Evolutionary conservation across 2,113 vertebrate genomes (phyloP), one percentile per base, ranked within the genome.

Genomic region (Oostethus manadensis): DNA sequence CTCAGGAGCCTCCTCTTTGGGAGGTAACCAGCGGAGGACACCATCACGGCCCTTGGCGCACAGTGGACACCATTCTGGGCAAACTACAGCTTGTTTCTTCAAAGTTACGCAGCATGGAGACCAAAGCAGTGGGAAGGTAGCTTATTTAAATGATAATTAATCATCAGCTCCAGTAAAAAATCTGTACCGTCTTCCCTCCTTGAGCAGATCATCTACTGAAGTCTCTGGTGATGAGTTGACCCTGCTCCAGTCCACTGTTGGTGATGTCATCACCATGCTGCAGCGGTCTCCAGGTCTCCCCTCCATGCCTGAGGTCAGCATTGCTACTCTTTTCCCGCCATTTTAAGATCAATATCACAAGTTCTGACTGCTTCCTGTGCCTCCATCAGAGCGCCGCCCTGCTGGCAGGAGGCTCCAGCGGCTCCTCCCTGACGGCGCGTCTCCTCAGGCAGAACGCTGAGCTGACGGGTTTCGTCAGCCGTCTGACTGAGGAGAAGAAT

Each of bases 401-500:
- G 8, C 66, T 86, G 1, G 75, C 89, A 0, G 88, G 87, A 47
- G 80, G 84, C 38, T 87, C 89, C 0, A 89, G 89, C 56, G 87
- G 86, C 50, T 84, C 89, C 0, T 91, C 90, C 0, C 69, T 98
- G 74, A 93, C 90, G 0, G 94, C 97, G 88, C 89, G 92, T 23
- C 87, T 98, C 56, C 90, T 99, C 72, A 89, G 91, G 70, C 97
- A 98, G 75, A 98, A 96, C 4, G 92, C 94, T 0, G 94, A 98
- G 77, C 87, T 98, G 51, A 98, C 93, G 0, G 94, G 95, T 29
- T 93, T 94, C 10, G 93, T 99, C 73, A 93, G 93, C 73, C 91
- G 89, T 0, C 87, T 99, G 75, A 98, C 94, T 0, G 94, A 97
- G 57, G 97, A 99, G 78, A 98, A 99, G 89, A 98, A 95, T 44